phyloP scores from a whole-genome alignment of 2,888 invertebrate species.

The Pheosia tremula region DNA sequence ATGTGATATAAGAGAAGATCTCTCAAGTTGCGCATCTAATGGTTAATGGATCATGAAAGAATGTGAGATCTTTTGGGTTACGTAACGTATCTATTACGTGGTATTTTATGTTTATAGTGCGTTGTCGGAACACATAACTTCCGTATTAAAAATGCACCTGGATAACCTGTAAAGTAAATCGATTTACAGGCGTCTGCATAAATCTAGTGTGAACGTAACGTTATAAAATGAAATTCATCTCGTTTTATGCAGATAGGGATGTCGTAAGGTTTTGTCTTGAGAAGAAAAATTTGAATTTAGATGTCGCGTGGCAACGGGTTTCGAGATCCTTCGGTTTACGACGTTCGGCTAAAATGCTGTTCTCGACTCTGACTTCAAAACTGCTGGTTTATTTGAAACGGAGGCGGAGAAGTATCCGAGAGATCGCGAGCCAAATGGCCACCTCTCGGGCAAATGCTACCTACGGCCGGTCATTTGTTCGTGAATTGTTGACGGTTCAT shows the following conservation, averaged over 20 bases:
- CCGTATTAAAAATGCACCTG: constrained; percentile 30
- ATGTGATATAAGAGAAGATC: constrained; percentile 24
- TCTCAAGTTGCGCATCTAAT: constrained; percentile 27
- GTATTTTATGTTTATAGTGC: constrained; percentile 18
- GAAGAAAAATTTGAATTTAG: constrained; percentile 80
- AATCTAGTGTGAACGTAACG: constrained; percentile 60
- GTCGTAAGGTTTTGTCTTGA: constrained; percentile 60
- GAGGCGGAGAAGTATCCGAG: constrained; percentile 70
- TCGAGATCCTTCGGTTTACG: constrained; percentile 74
- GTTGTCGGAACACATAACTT: constrained; percentile 14
- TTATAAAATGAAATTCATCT: constrained; percentile 74
- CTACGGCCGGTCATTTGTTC: constrained; percentile 72
- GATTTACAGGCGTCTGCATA: constrained; percentile 43
- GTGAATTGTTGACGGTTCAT: constrained; percentile 57
- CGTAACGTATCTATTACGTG: constrained; percentile 25
- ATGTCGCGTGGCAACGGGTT: constrained; percentile 70
- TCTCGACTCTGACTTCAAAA: constrained; percentile 70
- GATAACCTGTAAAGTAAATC: constrained; percentile 38
- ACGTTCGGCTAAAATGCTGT: constrained; percentile 75
- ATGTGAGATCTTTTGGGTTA: constrained; percentile 17
- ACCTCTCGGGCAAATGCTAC: constrained; percentile 72
- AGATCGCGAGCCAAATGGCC: constrained; percentile 74
- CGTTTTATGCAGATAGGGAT: constrained; percentile 66
- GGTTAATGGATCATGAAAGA: constrained; percentile 22
- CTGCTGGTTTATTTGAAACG: constrained; percentile 75